Base-by-base conservation (phyloP, 2,113 vertebrate genomes). In the Oncorhynchus kisutch region DNA sequence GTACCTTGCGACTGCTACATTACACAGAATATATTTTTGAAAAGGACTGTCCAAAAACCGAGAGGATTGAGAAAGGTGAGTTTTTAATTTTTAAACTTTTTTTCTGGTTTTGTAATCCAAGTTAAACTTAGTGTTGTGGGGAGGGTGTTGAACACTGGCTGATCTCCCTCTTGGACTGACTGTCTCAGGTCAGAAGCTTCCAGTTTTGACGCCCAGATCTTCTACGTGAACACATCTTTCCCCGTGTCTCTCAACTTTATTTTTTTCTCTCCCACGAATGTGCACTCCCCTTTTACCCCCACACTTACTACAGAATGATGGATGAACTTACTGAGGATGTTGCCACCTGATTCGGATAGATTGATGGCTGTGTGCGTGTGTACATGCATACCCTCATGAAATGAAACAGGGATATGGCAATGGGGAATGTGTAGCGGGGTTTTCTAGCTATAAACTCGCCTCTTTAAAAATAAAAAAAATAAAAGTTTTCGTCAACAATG, bases 1-100 rank as follows among this genome's bases (percentile, higher is more conserved):
- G 94, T 85, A 88, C 71, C 82, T 92, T 87, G 78, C 76, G 92
- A 94, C 92, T 92, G 94, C 92, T 88, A 84, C 91, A 93, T 82
- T 85, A 76, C 88, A 93, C 90, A 95, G 89, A 94, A 91, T 95
- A 93, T 94, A 95, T 97, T 96, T 96, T 94, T 94, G 92, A 94
- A 94, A 94, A 75, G 72, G 70, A 82, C 82, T 78, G 70, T 83
- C 67, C 62, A 67, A 66, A 70, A 70, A 67, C 48, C 65, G 49
- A 69, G 9, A 13, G 34, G 25, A 78, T 84, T 72, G 59, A 75
- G 70, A 80, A 45, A 45, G 39, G 39, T 45, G 39, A 71, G 75
- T 77, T 45, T 45, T 9, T n/a, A n/a, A n/a, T n/a, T n/a, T n/a
- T n/a, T n/a, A n/a, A n/a, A 2, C 2, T 27, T 25, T 25, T 25